A percentile compares a stretch with the other conserved stretches of the same genome.
phyloP scores from a whole-genome alignment of 1,140 invertebrate genomes.

The Drosophila seguyi region DNA sequence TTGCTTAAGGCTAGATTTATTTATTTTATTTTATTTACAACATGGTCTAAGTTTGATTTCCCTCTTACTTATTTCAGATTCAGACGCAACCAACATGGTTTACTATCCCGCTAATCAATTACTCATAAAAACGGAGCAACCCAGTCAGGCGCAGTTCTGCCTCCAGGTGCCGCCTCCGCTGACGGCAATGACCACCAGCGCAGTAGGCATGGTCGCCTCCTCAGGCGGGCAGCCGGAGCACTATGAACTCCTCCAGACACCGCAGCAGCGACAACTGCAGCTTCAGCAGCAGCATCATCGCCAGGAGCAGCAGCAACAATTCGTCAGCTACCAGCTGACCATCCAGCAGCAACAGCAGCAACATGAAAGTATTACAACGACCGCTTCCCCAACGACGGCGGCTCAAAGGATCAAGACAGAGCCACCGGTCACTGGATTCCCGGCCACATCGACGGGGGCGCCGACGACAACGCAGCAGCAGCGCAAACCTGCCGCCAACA shows the following conservation, averaged over 20 bases:
- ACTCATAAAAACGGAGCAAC: constrained; percentile 83
- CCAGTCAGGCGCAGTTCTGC: constrained; percentile 75
- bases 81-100: constrained; percentile 79
- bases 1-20: background rate
- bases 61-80: constrained; percentile 53
- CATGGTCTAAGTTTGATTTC: background rate
- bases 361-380: constrained; percentile 70
- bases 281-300: constrained; percentile 39
- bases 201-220: constrained; percentile 12
- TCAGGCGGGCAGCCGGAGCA: constrained; percentile 64
- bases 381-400: constrained; percentile 26
- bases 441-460: constrained; percentile 9
- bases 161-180: constrained; percentile 55
- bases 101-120: constrained; percentile 82
- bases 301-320: constrained; percentile 48
- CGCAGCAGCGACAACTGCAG: constrained; percentile 66
- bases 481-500: constrained; percentile 62
- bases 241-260: constrained; percentile 69
- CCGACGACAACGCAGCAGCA: constrained; percentile 19
- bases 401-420: constrained; percentile 60
- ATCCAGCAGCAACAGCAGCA: constrained; percentile 62
- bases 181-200: constrained; percentile 31
- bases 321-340: constrained; percentile 56
- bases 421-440: constrained; percentile 2
- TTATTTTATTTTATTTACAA: background rate